A percentile compares a stretch with the other conserved stretches of the same genome.
phyloP scores from a whole-genome alignment of 2,113 vertebrate genomes.

The Budorcas taxicolor region DNA sequence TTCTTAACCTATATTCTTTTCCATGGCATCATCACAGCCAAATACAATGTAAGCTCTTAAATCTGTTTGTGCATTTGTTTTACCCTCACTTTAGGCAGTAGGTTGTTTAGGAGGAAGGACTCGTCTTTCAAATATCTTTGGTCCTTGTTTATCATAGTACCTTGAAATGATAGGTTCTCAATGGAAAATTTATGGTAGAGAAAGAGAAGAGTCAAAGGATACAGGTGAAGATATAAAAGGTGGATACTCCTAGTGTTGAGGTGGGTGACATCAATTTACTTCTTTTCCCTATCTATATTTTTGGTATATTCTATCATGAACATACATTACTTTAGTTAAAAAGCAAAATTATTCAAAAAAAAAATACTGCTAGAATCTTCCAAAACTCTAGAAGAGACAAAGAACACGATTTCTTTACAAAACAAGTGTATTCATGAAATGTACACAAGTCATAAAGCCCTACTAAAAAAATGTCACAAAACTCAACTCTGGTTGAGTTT shows the following conservation, averaged over 20 bases:
- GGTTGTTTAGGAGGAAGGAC: not conserved
- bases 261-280: not conserved
- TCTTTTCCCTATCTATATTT: not conserved
- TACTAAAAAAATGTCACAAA: not conserved
- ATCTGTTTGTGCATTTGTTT: not conserved
- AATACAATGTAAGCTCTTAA: not conserved
- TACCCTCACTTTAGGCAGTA: not conserved
- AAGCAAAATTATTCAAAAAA: not conserved
- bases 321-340: not conserved
- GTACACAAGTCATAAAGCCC: not conserved
- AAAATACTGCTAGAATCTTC: not conserved
- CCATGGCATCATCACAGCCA: not conserved
- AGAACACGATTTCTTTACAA: not conserved
- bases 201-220: not conserved
- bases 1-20: not conserved
- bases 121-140: not conserved
- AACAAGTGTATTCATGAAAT: not conserved
- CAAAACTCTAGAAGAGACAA: constrained; percentile 3
- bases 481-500: not conserved
- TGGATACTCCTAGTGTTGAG: not conserved
- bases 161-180: not conserved
- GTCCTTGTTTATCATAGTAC: not conserved
- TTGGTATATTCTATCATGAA: not conserved
- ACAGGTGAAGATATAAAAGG: not conserved
- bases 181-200: not conserved